Base-by-base conservation (phyloP, 2,888 invertebrate genomes). In the Lumbricus terrestris region DNA sequence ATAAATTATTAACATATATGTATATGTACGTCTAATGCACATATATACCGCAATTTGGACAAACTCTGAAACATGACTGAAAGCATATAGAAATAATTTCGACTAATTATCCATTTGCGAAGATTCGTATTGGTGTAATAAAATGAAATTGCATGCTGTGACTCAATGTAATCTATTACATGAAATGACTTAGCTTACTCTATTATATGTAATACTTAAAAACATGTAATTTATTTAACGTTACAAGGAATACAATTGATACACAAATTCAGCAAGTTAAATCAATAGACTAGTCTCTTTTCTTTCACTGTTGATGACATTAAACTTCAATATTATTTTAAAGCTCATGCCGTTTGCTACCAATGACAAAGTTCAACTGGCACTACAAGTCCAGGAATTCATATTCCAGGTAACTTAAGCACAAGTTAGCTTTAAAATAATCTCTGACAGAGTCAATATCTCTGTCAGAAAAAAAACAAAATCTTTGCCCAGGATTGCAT, bases 261-360 rank as follows among this genome's bases (percentile, higher is more conserved):
- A 11, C 29, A 29, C 69, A 69, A 69, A 8, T n/a, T n/a, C 8
- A n/a, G n/a, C 11, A 11, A 69, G 29, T 69, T 69, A 69, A 69
- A 69, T 69, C 69, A 69, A 69, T n/a, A 69, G 69, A 69, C 69
- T 69, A 69, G 69, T n/a, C 69, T 69, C n/a, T 69, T n/a, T n/a
- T 6, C 69, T 69, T 54, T 69, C 69, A 69, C 69, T 69, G 69
- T n/a, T 69, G 11, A 69, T 69, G 69, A 69, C n/a, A 69, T 69
- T 8, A 69, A 69, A 69, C 69, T 69, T 69, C n/a, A 69, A 69
- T 69, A 69, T 69, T 69, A 69, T 69, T 69, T n/a, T 69, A 69
- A 69, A 8, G 69, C 69, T 69, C n/a, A 69, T 69, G 11, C 29
- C 8, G n/a, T 29, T n/a, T 69, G 69, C 29, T 8, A n/a, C 69